phyloP scores from a whole-genome alignment of 2,888 invertebrate genomes.

The Fragum sueziense region DNA sequence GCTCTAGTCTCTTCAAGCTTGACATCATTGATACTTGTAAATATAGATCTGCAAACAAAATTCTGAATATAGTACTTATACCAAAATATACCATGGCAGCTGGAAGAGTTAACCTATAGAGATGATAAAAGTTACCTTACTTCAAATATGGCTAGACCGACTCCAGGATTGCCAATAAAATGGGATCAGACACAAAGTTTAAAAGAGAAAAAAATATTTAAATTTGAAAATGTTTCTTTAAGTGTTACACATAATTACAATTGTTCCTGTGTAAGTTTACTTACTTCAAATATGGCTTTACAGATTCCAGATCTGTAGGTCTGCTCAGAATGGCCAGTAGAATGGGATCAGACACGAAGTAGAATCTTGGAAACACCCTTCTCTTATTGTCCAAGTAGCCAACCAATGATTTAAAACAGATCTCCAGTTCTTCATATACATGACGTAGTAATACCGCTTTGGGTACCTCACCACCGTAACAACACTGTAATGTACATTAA shows the following conservation, averaged over 20 bases:
- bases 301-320: slow-evolving; percentile 80
- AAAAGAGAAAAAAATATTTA: not conserved
- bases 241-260: not conserved
- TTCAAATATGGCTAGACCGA: no score
- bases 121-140: no score
- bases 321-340: slow-evolving; percentile 80
- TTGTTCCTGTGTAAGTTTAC: slow-evolving; percentile 12
- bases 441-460: slow-evolving; percentile 81
- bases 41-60: slow-evolving; percentile 76
- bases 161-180: no score
- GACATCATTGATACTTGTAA: slow-evolving; percentile 78
- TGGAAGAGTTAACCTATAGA: no score
- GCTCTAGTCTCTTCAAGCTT: slow-evolving; percentile 73
- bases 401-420: slow-evolving; percentile 81
- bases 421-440: slow-evolving; percentile 81
- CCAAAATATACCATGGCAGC: no score
- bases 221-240: no score
- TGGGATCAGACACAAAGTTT: not conserved
- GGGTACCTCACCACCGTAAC: slow-evolving; percentile 81
- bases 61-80: no score
- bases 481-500: slow-evolving; percentile 77
- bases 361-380: slow-evolving; percentile 80
- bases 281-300: slow-evolving; percentile 80
- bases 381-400: slow-evolving; percentile 82
- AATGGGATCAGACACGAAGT: slow-evolving; percentile 81